Evolutionary conservation across 2,113 vertebrate genomes (phyloP), one percentile per base, ranked within the genome.

Genomic region (Chitala chitala): DNA sequence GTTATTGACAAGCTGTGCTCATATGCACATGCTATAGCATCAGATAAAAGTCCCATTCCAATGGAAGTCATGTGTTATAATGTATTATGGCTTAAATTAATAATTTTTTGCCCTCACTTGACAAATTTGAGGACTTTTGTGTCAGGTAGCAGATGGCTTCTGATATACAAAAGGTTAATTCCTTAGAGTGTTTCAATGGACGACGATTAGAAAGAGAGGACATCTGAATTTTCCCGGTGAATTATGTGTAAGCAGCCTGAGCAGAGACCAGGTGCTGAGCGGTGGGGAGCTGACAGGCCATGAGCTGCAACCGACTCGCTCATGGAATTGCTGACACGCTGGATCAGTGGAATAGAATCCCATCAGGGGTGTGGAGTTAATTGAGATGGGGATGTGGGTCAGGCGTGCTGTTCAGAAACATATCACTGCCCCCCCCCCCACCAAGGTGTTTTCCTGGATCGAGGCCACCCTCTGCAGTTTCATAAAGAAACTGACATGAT

Each of bases 281-380:
- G 15, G 55, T 17, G 38, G 56, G 42, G 24, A 56, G 56, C 22
- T 8, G 56, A n/a, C 13, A 38, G 56, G 17, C 42, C 26, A 20
- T 50, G 56, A 63, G 56, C 72, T 73, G 71, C 56, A 22, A 20
- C 71, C 63, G 72, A 73, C 56, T 73, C 72, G 50, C 31, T 17
- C 40, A 26, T 17, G 40, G 55, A 72, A 72, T 72, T 17, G 56
- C 54, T 61, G 26, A 22, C 71, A 68, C 26, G 64, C 42, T 42
- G 29, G 33, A 33, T 63, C n/a, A n/a, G n/a, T 63, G 26, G 15
- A 63, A 59, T 24, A 33, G 33, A 33, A 59, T 31, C 56, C n/a
- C n/a, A n/a, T n/a, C n/a, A n/a, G 33, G 56, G 29, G 59, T 33
- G 59, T 63, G 38, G 59, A 29, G 20, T 63, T 13, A 38, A 63